A percentile compares a stretch with the other conserved stretches of the same genome.
These are phyloP conservation scores for Drosophila meridionalis DNA, from an alignment of 2,888 invertebrate species.

Conservation along the genomic window DNA sequence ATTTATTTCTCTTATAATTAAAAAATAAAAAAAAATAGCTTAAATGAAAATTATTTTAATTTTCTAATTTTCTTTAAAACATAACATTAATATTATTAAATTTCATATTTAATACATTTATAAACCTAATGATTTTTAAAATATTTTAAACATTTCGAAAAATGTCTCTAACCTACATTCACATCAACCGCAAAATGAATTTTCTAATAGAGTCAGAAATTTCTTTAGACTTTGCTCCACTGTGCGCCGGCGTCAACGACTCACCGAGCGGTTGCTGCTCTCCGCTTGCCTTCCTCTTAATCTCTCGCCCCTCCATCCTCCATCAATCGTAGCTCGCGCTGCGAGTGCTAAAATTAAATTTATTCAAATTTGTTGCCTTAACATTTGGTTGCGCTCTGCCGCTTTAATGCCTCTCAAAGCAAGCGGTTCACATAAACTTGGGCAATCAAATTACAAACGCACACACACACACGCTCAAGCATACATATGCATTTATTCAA, in stretches of 20 bases:
- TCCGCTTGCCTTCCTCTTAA: conserved; percentile 17
- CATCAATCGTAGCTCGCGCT: conserved; percentile 8
- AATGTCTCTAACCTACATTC: not conserved
- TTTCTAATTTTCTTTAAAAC: too few relatives aligned
- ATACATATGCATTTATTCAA: conserved; percentile 19
- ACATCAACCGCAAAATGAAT: not conserved
- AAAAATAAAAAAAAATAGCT: too few relatives aligned
- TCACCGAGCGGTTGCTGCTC: conserved; percentile 42
- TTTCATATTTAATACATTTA: too few relatives aligned
- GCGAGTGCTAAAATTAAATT: conserved; percentile 72
- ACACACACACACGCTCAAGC: not conserved
- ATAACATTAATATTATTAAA: too few relatives aligned
- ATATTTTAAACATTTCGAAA: not conserved
- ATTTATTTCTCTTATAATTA: too few relatives aligned
- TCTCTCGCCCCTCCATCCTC: conserved; percentile 19
- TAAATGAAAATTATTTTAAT: too few relatives aligned
- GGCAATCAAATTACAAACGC: conserved; percentile 32
- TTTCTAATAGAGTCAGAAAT: not conserved
- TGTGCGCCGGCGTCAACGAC: conserved; percentile 69
- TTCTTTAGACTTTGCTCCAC: conserved; percentile 26
- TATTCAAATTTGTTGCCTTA: conserved; percentile 71
- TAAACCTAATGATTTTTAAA: too few relatives aligned
- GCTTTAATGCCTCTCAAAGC: conserved; percentile 39
- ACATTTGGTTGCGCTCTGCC: conserved; percentile 52
- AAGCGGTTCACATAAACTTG: conserved; percentile 42